These are phyloP conservation scores for Cantharis lateralis DNA, from an alignment of 2,888 invertebrate genomes.

Conservation along the genomic window DNA sequence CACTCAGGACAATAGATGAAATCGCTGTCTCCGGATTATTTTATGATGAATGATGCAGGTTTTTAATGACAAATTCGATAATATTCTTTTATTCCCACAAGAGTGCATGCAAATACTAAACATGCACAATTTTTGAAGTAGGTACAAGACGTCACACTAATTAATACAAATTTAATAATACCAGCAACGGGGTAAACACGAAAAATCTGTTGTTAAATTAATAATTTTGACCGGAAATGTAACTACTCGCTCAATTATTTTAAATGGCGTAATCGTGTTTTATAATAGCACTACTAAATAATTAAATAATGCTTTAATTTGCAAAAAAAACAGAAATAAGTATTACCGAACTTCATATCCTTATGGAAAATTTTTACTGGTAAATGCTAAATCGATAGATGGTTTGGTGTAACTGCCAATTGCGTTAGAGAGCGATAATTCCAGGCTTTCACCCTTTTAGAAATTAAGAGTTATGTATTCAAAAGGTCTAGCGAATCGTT, in stretches of 20 bases:
- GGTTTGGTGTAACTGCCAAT: background rate
- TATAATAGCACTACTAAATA: background rate
- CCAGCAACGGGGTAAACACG: background rate
- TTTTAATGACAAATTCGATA: background rate
- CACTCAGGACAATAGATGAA: conserved; percentile 47
- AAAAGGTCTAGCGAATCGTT: background rate
- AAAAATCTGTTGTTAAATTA: background rate
- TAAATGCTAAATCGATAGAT: background rate
- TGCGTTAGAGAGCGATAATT: too few species aligned
- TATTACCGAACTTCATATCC: background rate
- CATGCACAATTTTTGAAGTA: background rate
- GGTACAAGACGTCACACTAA: background rate
- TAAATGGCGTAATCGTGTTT: background rate
- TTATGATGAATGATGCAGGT: conserved; percentile 25
- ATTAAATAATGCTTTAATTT: background rate
- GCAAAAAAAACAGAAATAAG: background rate
- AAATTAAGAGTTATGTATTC: background rate
- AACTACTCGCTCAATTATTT: background rate
- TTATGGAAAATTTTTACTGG: background rate
- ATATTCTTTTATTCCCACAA: background rate
- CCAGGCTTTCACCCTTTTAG: too few species aligned
- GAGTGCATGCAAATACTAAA: background rate
- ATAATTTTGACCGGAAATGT: background rate
- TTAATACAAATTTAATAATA: background rate
- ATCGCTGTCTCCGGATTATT: conserved; percentile 48